Base-by-base conservation (phyloP, 2,797 vertebrate genomes). In the Thamnophis elegans region DNA sequence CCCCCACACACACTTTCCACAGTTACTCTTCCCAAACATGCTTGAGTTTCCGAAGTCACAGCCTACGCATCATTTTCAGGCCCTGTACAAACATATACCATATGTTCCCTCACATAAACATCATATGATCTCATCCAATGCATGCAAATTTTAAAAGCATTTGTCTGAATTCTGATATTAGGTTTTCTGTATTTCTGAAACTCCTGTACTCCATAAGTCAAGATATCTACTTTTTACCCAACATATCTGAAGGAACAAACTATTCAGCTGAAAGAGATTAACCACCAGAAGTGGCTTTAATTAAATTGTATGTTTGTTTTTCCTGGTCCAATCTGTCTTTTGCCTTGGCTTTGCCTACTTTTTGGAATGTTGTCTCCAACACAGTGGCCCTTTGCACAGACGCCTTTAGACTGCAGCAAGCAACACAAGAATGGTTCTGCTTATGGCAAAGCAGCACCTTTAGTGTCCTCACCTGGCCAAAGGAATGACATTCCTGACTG, bases 401-500 rank as follows among this genome's bases (percentile, higher is more conserved):
- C 3, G 22, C 73, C 32, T 78, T 78, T 42, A 78, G 36, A 32
- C 73, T 78, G 9, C 9, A 78, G 73, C 36, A 42, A 12, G 10
- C 42, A 47, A 25, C 4, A 12, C 9, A 82, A 82, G 73, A 54
- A 10, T 56, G 1, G 3, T 56, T 87, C 26, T 36, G n/a, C 54
- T 56, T 0, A 2, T 7, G 42, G 36, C 59, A 53, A n/a, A 47
- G 9, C 20, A 47, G 28, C 56, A 22, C 10, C 26, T 85, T n/a
- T 53, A 7, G 18, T 91, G 93, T 60, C 28, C 94, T 94, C 93
- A 99, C 98, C 98, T 99, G 98, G 92, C 97, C 97, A 82, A 98
- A 98, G 32, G 98, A 97, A 53, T 97, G 97, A 91, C 98, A 99
- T 87, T 94, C 95, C 12, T 97, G 96, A 3, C 97, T 97, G 96